Conservation (phyloP, 2,888 invertebrate genomes). For the Stramonita haemastoma region DNA sequence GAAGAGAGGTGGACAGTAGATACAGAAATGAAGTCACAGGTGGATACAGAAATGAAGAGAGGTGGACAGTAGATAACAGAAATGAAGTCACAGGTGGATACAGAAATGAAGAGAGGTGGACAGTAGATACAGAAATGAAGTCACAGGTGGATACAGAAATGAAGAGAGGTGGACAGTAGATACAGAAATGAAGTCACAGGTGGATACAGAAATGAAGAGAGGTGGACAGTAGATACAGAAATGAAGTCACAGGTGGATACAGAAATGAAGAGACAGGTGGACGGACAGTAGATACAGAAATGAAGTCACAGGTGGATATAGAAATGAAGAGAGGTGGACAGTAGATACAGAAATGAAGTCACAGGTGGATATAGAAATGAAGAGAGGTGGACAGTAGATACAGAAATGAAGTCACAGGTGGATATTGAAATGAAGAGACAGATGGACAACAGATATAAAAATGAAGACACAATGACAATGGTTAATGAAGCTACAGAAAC, state of each 20-base stretch:
- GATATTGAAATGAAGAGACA: background rate
- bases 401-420: too few relatives aligned
- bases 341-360: background rate
- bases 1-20: too few relatives aligned
- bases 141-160: background rate
- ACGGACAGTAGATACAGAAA: background rate
- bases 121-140: background rate
- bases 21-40: too few relatives aligned
- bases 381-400: background rate
- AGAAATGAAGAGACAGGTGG: background rate
- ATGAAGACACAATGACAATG: too few relatives aligned
- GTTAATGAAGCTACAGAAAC: too few relatives aligned
- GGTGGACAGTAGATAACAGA: too few relatives aligned
- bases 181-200: background rate
- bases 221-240: background rate
- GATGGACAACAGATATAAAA: background rate
- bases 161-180: background rate
- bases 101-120: too few relatives aligned
- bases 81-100: too few relatives aligned
- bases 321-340: background rate
- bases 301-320: background rate
- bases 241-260: too few relatives aligned
- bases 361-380: background rate
- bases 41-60: too few relatives aligned
- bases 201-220: background rate